phyloP scores from a whole-genome alignment of 2,797 vertebrate genomes.

The Hoplostethus atlanticus region DNA sequence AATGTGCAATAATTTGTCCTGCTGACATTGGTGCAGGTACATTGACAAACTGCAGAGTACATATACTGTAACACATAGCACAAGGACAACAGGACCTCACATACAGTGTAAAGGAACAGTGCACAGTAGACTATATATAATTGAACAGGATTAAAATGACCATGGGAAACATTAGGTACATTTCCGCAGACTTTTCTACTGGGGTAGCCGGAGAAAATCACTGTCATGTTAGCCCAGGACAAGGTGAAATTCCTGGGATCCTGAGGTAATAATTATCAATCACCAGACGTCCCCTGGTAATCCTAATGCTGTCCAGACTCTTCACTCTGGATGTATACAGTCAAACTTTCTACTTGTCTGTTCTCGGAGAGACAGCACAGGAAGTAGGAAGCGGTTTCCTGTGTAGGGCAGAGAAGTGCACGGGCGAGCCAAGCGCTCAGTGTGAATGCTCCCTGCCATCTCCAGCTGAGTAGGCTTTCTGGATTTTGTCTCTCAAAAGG shows the following conservation, averaged over 20 bases:
- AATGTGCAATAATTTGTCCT: constrained; percentile 17
- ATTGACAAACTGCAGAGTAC: no score
- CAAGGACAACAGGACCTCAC: constrained; percentile 7
- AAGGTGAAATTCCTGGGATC: constrained; percentile 21
- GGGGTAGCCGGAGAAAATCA: no score
- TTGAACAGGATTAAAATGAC: no score
- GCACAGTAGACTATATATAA: not conserved
- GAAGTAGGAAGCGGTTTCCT: constrained; percentile 76
- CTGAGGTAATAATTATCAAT: constrained; percentile 40
- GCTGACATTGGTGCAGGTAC: constrained; percentile 4
- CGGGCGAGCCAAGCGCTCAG: constrained; percentile 77
- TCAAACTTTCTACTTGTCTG: constrained; percentile 43
- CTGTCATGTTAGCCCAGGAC: not conserved
- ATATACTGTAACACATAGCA: constrained; percentile 8
- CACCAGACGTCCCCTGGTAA: constrained; percentile 10
- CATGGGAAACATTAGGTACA: not conserved
- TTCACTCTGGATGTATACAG: constrained; percentile 46
- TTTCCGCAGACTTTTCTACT: not conserved
- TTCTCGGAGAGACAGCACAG: constrained; percentile 65
- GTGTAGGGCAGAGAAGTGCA: constrained; percentile 72
- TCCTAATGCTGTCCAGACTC: constrained; percentile 1
- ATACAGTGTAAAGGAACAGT: constrained; percentile 8
- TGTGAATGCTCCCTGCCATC: constrained; percentile 75
- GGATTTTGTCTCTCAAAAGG: constrained; percentile 66
- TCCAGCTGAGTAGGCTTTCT: constrained; percentile 76